These are phyloP conservation scores for Brenthis daphne DNA, from an alignment of 2,888 invertebrate genomes.

Conservation along the genomic window DNA sequence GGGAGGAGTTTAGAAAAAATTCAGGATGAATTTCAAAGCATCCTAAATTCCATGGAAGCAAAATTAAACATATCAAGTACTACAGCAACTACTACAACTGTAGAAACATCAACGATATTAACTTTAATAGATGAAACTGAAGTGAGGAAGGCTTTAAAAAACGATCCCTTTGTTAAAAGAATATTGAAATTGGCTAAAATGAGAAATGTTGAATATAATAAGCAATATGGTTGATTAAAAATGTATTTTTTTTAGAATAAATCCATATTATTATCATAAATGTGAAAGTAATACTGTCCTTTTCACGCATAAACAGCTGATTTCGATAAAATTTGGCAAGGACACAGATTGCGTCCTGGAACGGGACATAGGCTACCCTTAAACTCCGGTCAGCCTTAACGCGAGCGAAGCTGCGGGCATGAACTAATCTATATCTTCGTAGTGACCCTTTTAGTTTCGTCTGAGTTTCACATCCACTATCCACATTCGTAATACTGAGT, in stretches of 20 bases:
- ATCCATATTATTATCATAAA: too few species aligned
- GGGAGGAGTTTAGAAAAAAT: background rate
- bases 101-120: constrained; percentile 42
- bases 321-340: too few species aligned
- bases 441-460: too few species aligned
- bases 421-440: too few species aligned
- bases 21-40: constrained; percentile 16
- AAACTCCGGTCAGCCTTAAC: too few species aligned
- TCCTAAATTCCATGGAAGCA: constrained; percentile 26
- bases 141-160: constrained; percentile 50
- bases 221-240: constrained; percentile 1
- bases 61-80: constrained; percentile 29
- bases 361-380: too few species aligned
- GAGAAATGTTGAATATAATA: constrained; percentile 51
- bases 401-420: too few species aligned
- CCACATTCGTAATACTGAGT: too few species aligned
- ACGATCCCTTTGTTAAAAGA: constrained; percentile 56
- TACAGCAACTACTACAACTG: constrained; percentile 19
- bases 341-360: too few species aligned
- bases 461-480: too few species aligned
- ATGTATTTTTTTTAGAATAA: background rate
- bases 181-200: constrained; percentile 55
- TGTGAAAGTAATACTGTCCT: too few species aligned
- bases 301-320: too few species aligned
- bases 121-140: constrained; percentile 57